Base-by-base conservation (phyloP, 1,140 invertebrate species). In the Solen grandis region DNA sequence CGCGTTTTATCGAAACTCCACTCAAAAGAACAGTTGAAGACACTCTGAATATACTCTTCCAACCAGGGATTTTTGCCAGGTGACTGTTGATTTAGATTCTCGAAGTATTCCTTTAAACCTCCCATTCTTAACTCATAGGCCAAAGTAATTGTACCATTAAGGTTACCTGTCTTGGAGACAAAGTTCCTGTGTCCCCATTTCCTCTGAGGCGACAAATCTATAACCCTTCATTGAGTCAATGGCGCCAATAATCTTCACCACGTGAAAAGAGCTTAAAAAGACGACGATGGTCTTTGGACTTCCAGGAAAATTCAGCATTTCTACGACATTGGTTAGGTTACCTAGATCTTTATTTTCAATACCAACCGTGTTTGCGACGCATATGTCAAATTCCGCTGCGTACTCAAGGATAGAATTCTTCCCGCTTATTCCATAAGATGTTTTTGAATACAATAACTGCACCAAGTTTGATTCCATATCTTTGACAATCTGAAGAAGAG, bases 1-100 rank as follows among this genome's bases (percentile, higher is more conserved):
- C 0, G 75, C 41, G 8, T 66, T 35, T 78, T 78, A 55, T 78
- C 50, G n/a, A 29, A 78, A 22, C 75, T 78, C 63, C 75, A 68
- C 14, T 69, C 19, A 25, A 59, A 78, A 46, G 68, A 69, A 31
- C 75, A 78, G 16, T 38, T 35, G 29, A 59, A 78, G 13, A 41
- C 14, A 0, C 5, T 19, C 35, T 78, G 41, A 19, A 69, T 25
- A 35, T 78, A 78, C 0, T 19, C 41, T 0, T 62, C 33, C 2
- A 78, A 16, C 75, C 75, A 78, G 1, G 65, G 25, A n/a, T 68
- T 35, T 0, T 36, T n/a, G 4, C 14, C 22, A n/a, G n/a, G n/a
- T 2, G 16, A 36, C 14, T 54, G 31, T 2, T 35, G 63, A 19
- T 22, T 46, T 0, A 68, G 65, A 13, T n/a, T 5, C 46, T 50